A percentile compares a stretch with the other conserved stretches of the same genome.
Evolutionary conservation across 2,113 vertebrate genomes (phyloP).

Genomic region (Fukomys damarensis): DNA sequence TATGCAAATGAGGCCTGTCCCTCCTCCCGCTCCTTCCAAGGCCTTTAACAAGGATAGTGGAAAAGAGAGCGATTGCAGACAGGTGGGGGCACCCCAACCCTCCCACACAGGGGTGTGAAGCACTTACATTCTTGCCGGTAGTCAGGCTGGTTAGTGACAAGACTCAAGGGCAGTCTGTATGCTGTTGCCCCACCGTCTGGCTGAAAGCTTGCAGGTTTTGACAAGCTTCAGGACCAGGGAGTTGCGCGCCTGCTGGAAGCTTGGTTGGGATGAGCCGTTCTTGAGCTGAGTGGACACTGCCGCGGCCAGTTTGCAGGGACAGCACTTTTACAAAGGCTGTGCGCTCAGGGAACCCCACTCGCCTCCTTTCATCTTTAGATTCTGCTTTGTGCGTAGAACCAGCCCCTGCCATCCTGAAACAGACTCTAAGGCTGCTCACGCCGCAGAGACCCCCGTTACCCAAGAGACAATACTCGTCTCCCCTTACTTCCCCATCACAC

Average conservation of each 20-base stretch:
- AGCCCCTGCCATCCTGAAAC: background rate
- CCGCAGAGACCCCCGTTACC: background rate
- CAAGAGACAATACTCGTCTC: background rate
- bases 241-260: background rate
- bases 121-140: background rate
- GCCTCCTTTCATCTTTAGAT: background rate
- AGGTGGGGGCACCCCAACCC: too few relatives aligned
- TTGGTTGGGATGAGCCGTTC: background rate
- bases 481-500: background rate
- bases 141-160: background rate
- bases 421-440: background rate
- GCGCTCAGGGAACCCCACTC: background rate
- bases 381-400: background rate
- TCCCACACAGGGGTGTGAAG: background rate
- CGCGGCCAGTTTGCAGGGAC: background rate
- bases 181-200: background rate
- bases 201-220: background rate
- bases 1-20: background rate
- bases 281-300: background rate
- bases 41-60: background rate
- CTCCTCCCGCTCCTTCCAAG: background rate
- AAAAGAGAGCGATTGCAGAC: background rate
- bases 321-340: fast-evolving
- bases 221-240: background rate
- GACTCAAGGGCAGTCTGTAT: background rate